These are phyloP conservation scores for Rhagonycha fulva DNA, from an alignment of 2,888 invertebrate species.

Conservation along the genomic window DNA sequence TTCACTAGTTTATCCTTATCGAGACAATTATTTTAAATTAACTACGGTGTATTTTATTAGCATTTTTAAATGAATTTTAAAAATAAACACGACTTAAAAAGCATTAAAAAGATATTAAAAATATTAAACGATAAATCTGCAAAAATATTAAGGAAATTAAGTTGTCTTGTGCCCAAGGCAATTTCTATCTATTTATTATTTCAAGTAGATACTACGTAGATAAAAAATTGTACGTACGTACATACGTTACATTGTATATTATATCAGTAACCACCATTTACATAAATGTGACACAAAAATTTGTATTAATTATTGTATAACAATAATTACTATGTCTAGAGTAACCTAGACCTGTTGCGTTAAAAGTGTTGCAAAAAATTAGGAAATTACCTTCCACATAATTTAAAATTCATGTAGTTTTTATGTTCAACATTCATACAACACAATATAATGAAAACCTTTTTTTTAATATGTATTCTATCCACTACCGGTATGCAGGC, in stretches of 20 bases:
- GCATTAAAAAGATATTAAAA: background rate
- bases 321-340: too few relatives aligned
- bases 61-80: background rate
- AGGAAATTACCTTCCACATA: too few relatives aligned
- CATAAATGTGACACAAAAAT: background rate
- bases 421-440: too few relatives aligned
- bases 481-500: background rate
- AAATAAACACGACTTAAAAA: background rate
- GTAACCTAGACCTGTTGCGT: too few relatives aligned
- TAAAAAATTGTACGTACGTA: background rate
- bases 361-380: too few relatives aligned
- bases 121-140: background rate
- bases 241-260: background rate
- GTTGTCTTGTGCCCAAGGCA: background rate
- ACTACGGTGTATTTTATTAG: background rate
- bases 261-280: background rate
- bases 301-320: background rate
- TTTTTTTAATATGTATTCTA: too few relatives aligned
- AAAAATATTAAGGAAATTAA: background rate
- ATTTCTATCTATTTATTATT: background rate
- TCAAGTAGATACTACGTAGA: background rate
- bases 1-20: background rate
- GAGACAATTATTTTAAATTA: background rate
- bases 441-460: background rate
- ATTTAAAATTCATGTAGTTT: too few relatives aligned